Conservation (phyloP, 2,113 vertebrate genomes). For the Protobothrops mucrosquamatus region DNA sequence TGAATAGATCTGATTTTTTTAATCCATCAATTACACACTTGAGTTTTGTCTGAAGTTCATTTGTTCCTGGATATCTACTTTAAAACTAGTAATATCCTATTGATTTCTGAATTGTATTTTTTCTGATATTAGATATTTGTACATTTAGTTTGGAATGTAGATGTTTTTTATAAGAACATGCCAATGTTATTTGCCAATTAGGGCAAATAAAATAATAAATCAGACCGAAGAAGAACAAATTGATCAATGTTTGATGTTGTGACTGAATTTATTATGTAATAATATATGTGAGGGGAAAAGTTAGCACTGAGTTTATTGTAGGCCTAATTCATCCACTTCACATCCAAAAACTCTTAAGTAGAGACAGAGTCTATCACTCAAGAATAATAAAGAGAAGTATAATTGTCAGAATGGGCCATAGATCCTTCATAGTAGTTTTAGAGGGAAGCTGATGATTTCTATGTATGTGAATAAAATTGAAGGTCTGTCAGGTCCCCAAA, state of each 20-base stretch:
- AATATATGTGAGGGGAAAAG: not conserved
- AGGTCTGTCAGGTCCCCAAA: no score
- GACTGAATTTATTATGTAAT: not conserved
- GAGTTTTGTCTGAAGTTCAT: not conserved
- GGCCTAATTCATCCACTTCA: not conserved
- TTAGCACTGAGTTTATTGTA: not conserved
- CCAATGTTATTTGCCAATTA: no score
- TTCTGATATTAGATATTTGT: not conserved
- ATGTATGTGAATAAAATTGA: not conserved
- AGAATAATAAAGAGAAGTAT: not conserved
- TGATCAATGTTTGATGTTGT: not conserved
- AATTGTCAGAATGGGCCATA: not conserved
- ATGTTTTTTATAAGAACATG: not conserved
- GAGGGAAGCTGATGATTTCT: not conserved
- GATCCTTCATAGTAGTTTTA: not conserved
- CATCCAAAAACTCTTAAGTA: not conserved
- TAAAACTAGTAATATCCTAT: not conserved
- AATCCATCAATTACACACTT: not conserved
- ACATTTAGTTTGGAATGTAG: not conserved
- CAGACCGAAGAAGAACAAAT: not conserved
- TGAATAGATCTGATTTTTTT: not conserved
- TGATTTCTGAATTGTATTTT: not conserved
- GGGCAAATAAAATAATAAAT: not conserved
- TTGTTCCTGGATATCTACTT: not conserved
- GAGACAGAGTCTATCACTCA: not conserved